Base-by-base conservation (phyloP, 2,797 vertebrate species). In the Acanthurus lineatus region DNA sequence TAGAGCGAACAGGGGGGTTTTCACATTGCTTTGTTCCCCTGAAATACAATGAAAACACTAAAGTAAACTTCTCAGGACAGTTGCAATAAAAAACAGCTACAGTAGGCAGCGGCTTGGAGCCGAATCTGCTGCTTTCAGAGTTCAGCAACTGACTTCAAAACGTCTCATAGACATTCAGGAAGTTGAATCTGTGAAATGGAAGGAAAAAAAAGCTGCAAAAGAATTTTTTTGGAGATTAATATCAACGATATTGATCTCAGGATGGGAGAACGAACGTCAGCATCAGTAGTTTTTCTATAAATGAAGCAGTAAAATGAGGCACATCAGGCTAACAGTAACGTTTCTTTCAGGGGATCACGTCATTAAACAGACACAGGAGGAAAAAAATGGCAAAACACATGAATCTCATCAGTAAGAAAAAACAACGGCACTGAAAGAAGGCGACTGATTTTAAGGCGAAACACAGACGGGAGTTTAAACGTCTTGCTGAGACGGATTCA, bases 271-370 rank as follows among this genome's bases (percentile, higher is more conserved):
- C 9, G 51, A 61, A 49, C 6, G 65, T 88, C 81, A 88, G 88
- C 6, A 68, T 88, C 81, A 88, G 88, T 83, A 86, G 78, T 86
- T 66, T 73, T 52, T 54, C 19, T 45, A 11, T 44, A 9, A 68
- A 73, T 28, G 52, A 22, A 70, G 38, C 32, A 59, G 42, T 51
- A 47, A 25, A 70, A 35, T 4, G 15, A 45, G 56, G 9, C 25
- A 69, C 35, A 42, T 38, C 42, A 32, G 54, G 65, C 45, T 19
- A 59, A 47, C 65, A 67, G 52, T 11, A 28, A 45, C 42, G 32
- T 20, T 38, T 69, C 35, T 38, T 49, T 14, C 28, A 40, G 3
- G 38, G 22, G 22, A 42, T 9, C 3, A 56, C 38, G 47, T 63
- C 25, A n/a, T 58, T 14, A n/a, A 48, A 22, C 47, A 65, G 15